phyloP scores from a whole-genome alignment of 2,113 vertebrate species.

The Lepus americanus region DNA sequence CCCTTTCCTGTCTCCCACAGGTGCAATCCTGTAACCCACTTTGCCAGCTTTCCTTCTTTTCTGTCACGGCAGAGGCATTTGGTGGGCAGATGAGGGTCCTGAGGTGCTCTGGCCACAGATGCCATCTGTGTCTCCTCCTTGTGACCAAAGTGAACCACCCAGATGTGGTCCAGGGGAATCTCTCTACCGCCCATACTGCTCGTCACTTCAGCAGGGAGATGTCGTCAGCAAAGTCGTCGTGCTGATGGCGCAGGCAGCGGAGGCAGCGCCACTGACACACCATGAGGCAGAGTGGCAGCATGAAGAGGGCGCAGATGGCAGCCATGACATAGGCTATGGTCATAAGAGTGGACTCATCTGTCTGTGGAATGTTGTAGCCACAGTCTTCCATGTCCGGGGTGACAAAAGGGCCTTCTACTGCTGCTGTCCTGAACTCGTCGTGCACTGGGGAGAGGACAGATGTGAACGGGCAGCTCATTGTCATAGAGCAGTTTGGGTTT shows the following conservation, averaged over 20 bases:
- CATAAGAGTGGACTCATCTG: slow-evolving; percentile 99
- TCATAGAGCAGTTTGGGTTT: not conserved
- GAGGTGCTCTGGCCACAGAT: slow-evolving; percentile 64
- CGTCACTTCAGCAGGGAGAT: slow-evolving; percentile 96
- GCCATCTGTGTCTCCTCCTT: slow-evolving; percentile 45
- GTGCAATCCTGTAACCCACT: slow-evolving; percentile 58
- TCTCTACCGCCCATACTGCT: not conserved
- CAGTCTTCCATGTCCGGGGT: slow-evolving; percentile 96
- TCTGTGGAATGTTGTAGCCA: slow-evolving; percentile 98
- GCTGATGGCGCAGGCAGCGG: slow-evolving; percentile 93
- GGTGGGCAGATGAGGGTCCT: slow-evolving; percentile 57
- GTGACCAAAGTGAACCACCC: slow-evolving; percentile 62
- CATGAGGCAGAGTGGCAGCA: slow-evolving; percentile 99
- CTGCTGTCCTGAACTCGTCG: slow-evolving; percentile 94
- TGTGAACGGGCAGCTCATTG: not conserved
- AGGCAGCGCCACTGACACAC: slow-evolving; percentile 99
- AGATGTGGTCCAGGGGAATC: slow-evolving; percentile 36
- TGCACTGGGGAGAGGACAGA: slow-evolving; percentile 88
- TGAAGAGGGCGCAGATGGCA: slow-evolving; percentile 98
- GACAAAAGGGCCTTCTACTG: slow-evolving; percentile 94
- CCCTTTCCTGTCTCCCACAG: slow-evolving; percentile 31
- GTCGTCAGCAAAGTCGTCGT: slow-evolving; percentile 96
- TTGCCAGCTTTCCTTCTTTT: slow-evolving; percentile 40
- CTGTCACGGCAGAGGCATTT: slow-evolving; percentile 63
- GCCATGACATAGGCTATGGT: slow-evolving; percentile 99